Evolutionary conservation across 2,888 invertebrate genomes (phyloP), one percentile per base, ranked within the genome.

Genomic region (Drosophila kuntzei): DNA sequence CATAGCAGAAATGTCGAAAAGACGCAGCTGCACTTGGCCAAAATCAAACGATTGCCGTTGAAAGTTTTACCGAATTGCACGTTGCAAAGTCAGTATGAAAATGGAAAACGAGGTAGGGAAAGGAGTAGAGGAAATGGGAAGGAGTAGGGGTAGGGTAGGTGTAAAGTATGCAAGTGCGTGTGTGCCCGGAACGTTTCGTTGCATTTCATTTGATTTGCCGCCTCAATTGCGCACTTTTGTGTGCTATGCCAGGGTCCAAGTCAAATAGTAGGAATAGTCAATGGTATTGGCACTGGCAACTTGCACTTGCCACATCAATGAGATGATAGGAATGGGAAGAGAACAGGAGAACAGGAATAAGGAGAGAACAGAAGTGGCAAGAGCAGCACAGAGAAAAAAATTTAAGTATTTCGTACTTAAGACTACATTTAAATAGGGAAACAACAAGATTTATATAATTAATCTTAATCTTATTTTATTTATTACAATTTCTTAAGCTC

Each of bases 211-310:
- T 84, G 87, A 84, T 84, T 84, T 84, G 83, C 83, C 76, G 85
- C 85, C 85, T 87, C 83, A 84, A 87, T 84, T 84, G 87, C 85
- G 73, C 82, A 87, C 83, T 84, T 84, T 84, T 84, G 77, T 83
- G 80, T 78, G 84, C 71, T 67, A 18, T 69, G 27, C 27, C 49
- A 12, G 49, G 68, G 64, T 76, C 58, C 74, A 80, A 80, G 87
- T 83, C 84, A 80, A 87, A 84, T 71, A 86, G 70, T 79, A 67
- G 54, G 18, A 73, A 39, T 9, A 41, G 41, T 54, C 29, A 49
- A 55, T 59, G 57, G 63, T 59, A 37, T n/a, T 73, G 57, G 69
- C 70, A 66, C 43, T 72, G 46, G 16, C 55, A 16, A 60, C 39
- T 65, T 63, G 60, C 54, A 58, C 53, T 57, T 63, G 64, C 64